These are phyloP conservation scores for Mesorhabditis sp. DNA, from an alignment of 2,888 invertebrate genomes.

Conservation along the genomic window DNA sequence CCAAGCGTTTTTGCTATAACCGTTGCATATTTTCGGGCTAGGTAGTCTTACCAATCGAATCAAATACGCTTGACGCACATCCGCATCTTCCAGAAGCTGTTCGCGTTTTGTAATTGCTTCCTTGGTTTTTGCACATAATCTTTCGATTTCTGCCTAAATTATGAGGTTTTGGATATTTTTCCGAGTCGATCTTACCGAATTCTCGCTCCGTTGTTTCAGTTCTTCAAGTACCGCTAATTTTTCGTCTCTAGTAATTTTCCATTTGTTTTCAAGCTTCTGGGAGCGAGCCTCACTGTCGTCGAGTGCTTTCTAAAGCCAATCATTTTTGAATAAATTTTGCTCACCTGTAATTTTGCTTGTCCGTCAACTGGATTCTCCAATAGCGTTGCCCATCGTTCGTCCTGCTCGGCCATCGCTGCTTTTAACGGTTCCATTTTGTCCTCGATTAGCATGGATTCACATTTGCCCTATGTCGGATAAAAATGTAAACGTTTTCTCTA, in stretches of 20 bases:
- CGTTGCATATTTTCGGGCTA: neutral
- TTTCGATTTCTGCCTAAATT: constrained; percentile 1
- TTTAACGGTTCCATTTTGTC: neutral
- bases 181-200: neutral
- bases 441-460: neutral
- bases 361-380: constrained; percentile 1
- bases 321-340: neutral
- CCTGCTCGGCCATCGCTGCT: neutral
- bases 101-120: neutral
- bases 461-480: neutral
- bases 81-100: neutral
- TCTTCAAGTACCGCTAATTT: neutral
- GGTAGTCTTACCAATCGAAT: neutral
- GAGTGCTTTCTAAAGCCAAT: neutral
- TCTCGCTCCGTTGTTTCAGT: neutral
- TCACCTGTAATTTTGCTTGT: neutral
- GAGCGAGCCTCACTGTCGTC: neutral
- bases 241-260: constrained; percentile 1
- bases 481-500: neutral
- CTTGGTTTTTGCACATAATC: neutral
- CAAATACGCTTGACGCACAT: neutral
- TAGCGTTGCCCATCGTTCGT: neutral
- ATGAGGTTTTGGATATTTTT: neutral
- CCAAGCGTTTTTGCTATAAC: neutral
- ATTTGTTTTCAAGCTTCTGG: neutral